These are phyloP conservation scores for Mirounga angustirostris DNA, from an alignment of 2,113 vertebrate genomes.

Conservation along the genomic window DNA sequence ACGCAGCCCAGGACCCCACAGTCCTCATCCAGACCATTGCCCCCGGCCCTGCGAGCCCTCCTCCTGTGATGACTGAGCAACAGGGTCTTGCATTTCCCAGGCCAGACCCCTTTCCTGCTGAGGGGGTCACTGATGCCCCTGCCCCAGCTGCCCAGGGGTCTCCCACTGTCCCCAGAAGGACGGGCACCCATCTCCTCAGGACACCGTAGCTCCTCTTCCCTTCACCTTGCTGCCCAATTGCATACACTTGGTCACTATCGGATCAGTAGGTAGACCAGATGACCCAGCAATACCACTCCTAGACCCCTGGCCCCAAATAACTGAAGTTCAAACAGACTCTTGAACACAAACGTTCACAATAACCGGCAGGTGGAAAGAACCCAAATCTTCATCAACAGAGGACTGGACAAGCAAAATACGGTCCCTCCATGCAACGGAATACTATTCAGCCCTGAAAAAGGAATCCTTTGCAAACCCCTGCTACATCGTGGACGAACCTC, in stretches of 20 bases:
- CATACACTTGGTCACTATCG: rapidly evolving
- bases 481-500: rapidly evolving
- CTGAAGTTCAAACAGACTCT: rapidly evolving
- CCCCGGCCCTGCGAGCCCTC: neutral
- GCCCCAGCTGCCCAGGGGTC: rapidly evolving
- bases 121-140: neutral
- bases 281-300: too few species aligned
- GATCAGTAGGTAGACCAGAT: rapidly evolving
- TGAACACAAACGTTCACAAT: rapidly evolving
- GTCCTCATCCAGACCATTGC: neutral
- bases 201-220: neutral
- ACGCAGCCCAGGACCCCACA: rapidly evolving
- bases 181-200: rapidly evolving
- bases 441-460: rapidly evolving
- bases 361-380: rapidly evolving
- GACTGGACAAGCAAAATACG: rapidly evolving
- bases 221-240: neutral
- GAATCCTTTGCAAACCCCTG: rapidly evolving
- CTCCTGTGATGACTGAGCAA: neutral
- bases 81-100: neutral
- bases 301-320: rapidly evolving
- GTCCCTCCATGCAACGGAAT: rapidly evolving
- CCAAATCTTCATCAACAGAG: rapidly evolving
- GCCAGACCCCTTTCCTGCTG: neutral
- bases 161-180: neutral